Evolutionary conservation across 2,888 invertebrate species (phyloP).

Genomic region (Allacma fusca): DNA sequence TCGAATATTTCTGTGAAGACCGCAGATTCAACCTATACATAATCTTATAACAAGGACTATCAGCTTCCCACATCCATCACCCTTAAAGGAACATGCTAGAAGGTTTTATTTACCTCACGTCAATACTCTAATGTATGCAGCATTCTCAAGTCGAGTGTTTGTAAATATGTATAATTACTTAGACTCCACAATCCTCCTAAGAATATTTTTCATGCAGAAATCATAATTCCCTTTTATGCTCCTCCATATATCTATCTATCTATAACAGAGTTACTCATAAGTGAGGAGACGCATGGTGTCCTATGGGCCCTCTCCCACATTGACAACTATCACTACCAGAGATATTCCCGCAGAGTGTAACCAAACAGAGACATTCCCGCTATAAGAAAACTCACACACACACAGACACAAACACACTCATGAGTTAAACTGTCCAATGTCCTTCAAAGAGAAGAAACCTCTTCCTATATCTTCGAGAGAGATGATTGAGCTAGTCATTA

Average conservation of each 20-base stretch:
- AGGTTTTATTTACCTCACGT: constrained; percentile 11
- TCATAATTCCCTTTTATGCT: not conserved
- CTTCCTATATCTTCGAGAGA: not conserved
- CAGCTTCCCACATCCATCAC: constrained; percentile 15
- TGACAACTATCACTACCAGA: too few relatives aligned
- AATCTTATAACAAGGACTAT: not conserved
- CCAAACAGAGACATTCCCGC: not conserved
- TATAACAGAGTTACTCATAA: too few relatives aligned
- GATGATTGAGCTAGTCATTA: too few relatives aligned
- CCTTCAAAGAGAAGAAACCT: not conserved
- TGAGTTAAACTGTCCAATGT: not conserved
- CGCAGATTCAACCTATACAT: not conserved
- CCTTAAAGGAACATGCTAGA: not conserved
- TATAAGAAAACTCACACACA: not conserved
- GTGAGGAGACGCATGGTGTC: too few relatives aligned
- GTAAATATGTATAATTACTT: not conserved
- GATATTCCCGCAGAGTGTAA: not conserved
- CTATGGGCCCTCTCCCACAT: too few relatives aligned
- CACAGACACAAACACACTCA: not conserved
- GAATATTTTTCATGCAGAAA: not conserved
- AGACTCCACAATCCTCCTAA: too few relatives aligned
- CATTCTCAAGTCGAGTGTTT: not conserved
- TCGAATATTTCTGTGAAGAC: constrained; percentile 19
- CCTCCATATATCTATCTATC: not conserved
- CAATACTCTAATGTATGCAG: not conserved